Evolutionary conservation across 92 coral and sea anemone genomes (phyloP).

Genomic region (Porites evermanni): DNA sequence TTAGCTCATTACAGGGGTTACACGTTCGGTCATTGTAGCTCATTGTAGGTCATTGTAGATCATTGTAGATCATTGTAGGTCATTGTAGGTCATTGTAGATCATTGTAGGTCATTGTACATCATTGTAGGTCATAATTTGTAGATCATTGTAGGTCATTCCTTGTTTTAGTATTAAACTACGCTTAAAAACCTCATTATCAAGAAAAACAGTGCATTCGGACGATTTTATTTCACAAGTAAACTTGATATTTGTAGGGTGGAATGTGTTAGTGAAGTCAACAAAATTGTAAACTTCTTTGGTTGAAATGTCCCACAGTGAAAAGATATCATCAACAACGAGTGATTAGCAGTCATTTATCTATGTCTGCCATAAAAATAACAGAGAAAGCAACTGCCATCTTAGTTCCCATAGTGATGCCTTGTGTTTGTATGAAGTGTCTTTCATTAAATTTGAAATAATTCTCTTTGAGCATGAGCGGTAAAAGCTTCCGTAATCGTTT

Average conservation of each 20-base stretch:
- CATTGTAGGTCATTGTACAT: too few species aligned
- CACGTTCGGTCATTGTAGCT: too few species aligned
- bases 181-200: not conserved
- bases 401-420: constrained; percentile 22
- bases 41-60: too few species aligned
- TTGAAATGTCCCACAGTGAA: constrained; percentile 10
- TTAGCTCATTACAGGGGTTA: too few species aligned
- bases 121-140: too few species aligned
- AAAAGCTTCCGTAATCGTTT: not conserved
- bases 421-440: not conserved
- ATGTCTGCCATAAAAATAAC: constrained; percentile 1
- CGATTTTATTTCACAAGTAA: not conserved
- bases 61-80: too few species aligned
- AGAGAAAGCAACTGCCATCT: not conserved
- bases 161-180: too few species aligned
- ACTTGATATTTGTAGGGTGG: not conserved
- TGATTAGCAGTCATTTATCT: not conserved
- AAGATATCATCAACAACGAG: constrained; percentile 3
- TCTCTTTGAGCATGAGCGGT: not conserved
- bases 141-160: too few species aligned
- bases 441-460: not conserved
- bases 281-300: not conserved
- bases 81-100: too few species aligned
- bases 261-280: constrained; percentile 8
- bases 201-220: not conserved